A percentile compares a stretch with the other conserved stretches of the same genome.
Conservation (phyloP, 23 tunicate genomes). For the Trididemnum miniatum region DNA sequence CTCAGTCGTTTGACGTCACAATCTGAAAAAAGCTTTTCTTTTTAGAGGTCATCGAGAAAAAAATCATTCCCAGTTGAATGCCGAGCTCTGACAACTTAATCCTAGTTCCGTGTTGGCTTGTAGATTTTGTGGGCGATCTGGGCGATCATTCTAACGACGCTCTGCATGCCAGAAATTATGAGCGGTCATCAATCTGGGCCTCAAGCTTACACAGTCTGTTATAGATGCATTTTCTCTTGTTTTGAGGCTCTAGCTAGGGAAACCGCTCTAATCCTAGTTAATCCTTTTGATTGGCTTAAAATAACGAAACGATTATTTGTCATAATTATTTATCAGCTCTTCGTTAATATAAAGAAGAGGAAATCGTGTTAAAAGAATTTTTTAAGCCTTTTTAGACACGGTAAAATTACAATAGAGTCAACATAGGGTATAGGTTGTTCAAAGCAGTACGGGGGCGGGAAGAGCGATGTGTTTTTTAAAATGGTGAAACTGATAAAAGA, state of each 20-base stretch:
- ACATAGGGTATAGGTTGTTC: too few species aligned
- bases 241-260: constrained; percentile 33
- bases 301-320: constrained; percentile 40
- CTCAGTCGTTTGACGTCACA: background rate
- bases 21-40: background rate
- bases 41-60: too few species aligned
- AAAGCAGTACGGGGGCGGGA: too few species aligned
- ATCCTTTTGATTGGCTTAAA: constrained; percentile 53
- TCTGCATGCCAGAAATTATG: background rate
- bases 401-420: constrained; percentile 1
- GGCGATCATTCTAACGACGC: background rate
- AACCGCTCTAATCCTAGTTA: constrained; percentile 54
- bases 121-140: background rate
- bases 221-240: too few species aligned
- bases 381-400: background rate
- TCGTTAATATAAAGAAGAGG: background rate
- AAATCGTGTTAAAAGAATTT: background rate
- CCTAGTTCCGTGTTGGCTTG: background rate
- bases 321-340: constrained; percentile 22
- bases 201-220: too few species aligned
- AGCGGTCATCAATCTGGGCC: background rate
- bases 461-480: too few species aligned
- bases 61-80: too few species aligned
- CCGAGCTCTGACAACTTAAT: constrained; percentile 16
- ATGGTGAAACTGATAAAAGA: too few species aligned